Evolutionary conservation across 2,888 invertebrate species (phyloP).

Genomic region (Epicampocera succincta): DNA sequence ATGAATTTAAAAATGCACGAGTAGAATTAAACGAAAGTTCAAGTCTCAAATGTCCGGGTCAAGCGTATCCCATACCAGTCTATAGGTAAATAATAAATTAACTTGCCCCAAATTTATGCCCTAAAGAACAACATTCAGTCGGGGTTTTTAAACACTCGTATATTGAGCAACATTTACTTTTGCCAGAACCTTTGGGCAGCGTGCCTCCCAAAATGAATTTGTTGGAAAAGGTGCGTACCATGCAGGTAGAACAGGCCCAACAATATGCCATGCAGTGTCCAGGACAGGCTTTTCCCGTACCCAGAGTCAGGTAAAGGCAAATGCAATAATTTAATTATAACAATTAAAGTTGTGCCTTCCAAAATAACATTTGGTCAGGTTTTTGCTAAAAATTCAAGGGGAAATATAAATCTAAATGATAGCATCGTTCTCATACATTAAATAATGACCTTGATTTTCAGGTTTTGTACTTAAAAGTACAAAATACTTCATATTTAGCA

Average conservation of each 20-base stretch:
- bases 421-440: too few relatives aligned
- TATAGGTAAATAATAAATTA: conserved; percentile 84
- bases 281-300: conserved; percentile 89
- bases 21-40: conserved; percentile 80
- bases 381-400: too few relatives aligned
- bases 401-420: too few relatives aligned
- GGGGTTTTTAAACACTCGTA: too few relatives aligned
- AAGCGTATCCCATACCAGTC: conserved; percentile 88
- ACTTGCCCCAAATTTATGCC: background rate
- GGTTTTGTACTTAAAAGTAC: too few relatives aligned
- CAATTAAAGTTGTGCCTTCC: too few relatives aligned
- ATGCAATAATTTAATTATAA: too few relatives aligned
- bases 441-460: too few relatives aligned
- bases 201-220: conserved; percentile 86
- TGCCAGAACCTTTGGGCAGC: conserved; percentile 83
- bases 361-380: too few relatives aligned
- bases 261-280: conserved; percentile 87
- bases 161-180: conserved; percentile 5
- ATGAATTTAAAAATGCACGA: conserved; percentile 78
- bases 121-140: conserved; percentile 21
- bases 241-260: conserved; percentile 82
- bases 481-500: too few relatives aligned
- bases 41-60: conserved; percentile 88
- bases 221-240: conserved; percentile 84
- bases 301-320: conserved; percentile 78